A percentile compares a stretch with the other conserved stretches of the same genome.
Conservation (phyloP, 2,113 vertebrate genomes). For the Deroptyus accipitrinus region DNA sequence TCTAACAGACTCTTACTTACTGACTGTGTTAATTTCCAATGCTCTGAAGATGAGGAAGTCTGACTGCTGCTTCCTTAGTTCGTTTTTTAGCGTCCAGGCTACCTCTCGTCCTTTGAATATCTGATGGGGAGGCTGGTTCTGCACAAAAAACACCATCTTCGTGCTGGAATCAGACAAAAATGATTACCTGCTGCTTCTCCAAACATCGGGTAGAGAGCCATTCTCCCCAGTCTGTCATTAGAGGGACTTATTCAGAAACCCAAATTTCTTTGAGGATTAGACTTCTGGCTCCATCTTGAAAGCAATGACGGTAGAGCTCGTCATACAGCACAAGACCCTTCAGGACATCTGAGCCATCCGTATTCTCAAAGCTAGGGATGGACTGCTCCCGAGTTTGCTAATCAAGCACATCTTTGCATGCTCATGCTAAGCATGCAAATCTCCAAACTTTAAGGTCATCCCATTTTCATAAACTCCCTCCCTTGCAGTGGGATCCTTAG, state of each 20-base stretch:
- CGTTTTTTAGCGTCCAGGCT: constrained; percentile 85
- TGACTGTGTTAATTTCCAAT: constrained; percentile 87
- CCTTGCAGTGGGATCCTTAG: not conserved
- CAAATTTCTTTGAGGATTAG: not conserved
- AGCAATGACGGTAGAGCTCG: not conserved
- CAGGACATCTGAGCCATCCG: not conserved
- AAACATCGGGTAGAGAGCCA: not conserved
- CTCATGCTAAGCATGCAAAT: not conserved
- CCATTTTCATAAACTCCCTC: not conserved
- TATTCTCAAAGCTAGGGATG: not conserved
- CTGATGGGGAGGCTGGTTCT: constrained; percentile 87
- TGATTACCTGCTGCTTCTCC: not conserved
- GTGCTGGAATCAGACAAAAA: constrained; percentile 78
- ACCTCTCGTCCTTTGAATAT: constrained; percentile 89
- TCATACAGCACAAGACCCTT: not conserved
- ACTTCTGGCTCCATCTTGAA: not conserved
- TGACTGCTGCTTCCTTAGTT: constrained; percentile 90
- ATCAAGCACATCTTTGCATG: not conserved
- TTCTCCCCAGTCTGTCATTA: not conserved
- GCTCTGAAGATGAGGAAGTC: constrained; percentile 94
- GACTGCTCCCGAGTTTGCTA: not conserved
- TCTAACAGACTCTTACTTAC: constrained; percentile 78
- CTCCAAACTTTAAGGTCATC: not conserved
- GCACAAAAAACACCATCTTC: constrained; percentile 94
- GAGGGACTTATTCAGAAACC: not conserved